A percentile compares a stretch with the other conserved stretches of the same genome.
Evolutionary conservation across 2,113 vertebrate genomes (phyloP).

Genomic region (Coracopsis vasa): DNA sequence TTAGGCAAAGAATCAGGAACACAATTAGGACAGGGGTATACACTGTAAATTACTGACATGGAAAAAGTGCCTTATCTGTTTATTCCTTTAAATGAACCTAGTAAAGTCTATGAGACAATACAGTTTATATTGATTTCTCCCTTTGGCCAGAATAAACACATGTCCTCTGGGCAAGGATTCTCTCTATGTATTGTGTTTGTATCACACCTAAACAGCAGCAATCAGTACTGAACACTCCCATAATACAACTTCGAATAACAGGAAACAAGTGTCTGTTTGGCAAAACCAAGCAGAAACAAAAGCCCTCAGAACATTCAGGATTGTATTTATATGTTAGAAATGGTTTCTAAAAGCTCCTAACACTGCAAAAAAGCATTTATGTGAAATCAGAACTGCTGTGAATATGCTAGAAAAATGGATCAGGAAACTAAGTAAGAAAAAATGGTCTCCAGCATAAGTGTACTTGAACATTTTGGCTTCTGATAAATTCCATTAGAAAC

Average conservation of each 20-base stretch:
- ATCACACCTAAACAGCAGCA: neutral
- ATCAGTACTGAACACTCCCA: neutral
- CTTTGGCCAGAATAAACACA: neutral
- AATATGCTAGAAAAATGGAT: neutral
- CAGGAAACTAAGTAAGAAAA: neutral
- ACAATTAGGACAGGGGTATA: neutral
- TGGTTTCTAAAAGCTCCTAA: neutral
- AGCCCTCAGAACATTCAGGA: neutral
- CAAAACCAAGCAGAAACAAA: constrained; percentile 38
- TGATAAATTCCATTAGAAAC: neutral
- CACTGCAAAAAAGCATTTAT: neutral
- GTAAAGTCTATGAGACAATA: neutral
- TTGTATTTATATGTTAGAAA: rapidly evolving
- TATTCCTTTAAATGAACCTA: neutral
- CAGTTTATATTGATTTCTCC: neutral
- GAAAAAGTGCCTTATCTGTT: neutral
- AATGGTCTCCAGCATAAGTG: neutral
- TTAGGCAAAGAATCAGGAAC: neutral
- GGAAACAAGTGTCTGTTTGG: neutral
- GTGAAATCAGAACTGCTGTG: neutral
- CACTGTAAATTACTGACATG: neutral
- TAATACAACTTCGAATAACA: neutral
- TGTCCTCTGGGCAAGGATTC: neutral
- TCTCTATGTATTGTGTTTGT: neutral
- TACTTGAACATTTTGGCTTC: neutral